A percentile compares a stretch with the other conserved stretches of the same genome.
These are phyloP conservation scores for Epicauta chinensis DNA, from an alignment of 1,140 invertebrate species.

Conservation along the genomic window DNA sequence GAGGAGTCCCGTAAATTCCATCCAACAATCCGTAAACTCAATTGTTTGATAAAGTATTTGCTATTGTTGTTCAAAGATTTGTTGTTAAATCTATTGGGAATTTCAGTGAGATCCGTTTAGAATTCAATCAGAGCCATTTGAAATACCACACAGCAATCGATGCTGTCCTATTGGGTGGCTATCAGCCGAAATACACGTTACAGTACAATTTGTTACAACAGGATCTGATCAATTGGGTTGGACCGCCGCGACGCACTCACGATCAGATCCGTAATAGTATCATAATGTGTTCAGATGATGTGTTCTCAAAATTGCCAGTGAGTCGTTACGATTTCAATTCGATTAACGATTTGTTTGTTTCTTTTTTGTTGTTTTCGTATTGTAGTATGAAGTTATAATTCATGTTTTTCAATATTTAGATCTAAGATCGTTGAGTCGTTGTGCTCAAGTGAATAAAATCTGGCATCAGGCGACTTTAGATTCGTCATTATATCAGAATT, in stretches of 20 bases:
- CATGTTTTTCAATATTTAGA: slow-evolving; percentile 73
- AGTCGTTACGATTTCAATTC: slow-evolving; percentile 28
- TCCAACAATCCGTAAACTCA: slow-evolving; percentile 57
- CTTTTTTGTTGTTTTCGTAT: not conserved
- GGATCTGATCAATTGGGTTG: slow-evolving; percentile 12
- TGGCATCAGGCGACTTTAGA: slow-evolving; percentile 71
- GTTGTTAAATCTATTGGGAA: not conserved
- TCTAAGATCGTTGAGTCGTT: slow-evolving; percentile 65
- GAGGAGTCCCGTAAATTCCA: slow-evolving; percentile 68
- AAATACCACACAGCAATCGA: slow-evolving; percentile 88
- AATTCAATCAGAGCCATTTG: slow-evolving; percentile 74
- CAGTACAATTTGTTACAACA: slow-evolving; percentile 26
- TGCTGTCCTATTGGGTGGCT: slow-evolving; percentile 68
- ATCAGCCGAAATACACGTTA: slow-evolving; percentile 22
- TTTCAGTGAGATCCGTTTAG: slow-evolving; percentile 65
- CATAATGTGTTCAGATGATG: slow-evolving; percentile 17
- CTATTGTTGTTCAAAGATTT: no score
- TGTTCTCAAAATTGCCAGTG: slow-evolving; percentile 42
- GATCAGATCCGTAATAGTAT: no score
- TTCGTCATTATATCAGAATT: slow-evolving; percentile 65
- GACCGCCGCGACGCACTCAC: no score
- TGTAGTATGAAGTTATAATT: slow-evolving; percentile 52
- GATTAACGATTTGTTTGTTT: no score
- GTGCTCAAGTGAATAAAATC: slow-evolving; percentile 67
- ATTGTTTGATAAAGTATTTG: slow-evolving; percentile 58